phyloP scores from a whole-genome alignment of 2,888 invertebrate species.

The Lepidochitona cinerea region DNA sequence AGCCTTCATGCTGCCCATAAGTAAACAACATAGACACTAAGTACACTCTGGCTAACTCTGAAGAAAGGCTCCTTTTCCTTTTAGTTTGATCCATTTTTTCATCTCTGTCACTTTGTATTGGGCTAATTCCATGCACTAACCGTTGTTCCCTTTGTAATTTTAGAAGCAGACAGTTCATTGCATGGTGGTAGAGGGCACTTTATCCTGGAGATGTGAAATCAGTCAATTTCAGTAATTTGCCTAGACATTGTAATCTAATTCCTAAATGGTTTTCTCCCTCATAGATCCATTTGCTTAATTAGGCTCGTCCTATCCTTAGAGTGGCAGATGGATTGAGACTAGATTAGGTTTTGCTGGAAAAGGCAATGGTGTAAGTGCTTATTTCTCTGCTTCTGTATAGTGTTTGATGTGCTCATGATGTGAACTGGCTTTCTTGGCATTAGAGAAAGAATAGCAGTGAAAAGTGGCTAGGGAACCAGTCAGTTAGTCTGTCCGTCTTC shows the following conservation, averaged over 20 bases:
- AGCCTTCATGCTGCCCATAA: not conserved
- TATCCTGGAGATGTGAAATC: slow-evolving; percentile 7
- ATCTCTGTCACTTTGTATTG: slow-evolving; percentile 1
- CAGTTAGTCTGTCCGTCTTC: not conserved
- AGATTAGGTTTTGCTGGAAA: slow-evolving; percentile 7
- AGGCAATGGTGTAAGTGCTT: slow-evolving; percentile 8
- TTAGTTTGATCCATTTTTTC: not conserved
- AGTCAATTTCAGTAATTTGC: slow-evolving; percentile 9
- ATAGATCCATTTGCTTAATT: slow-evolving; percentile 8
- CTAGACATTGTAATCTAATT: slow-evolving; percentile 9
- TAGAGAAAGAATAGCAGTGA: no score
- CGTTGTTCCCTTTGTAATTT: slow-evolving; percentile 6
- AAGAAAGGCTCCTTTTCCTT: not conserved
- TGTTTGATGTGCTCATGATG: slow-evolving; percentile 1
- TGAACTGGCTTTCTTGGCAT: no score
- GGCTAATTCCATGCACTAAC: slow-evolving; percentile 2
- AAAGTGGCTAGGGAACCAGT: not conserved
- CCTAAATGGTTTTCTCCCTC: slow-evolving; percentile 9
- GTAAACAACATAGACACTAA: not conserved
- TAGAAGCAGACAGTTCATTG: slow-evolving; percentile 4
- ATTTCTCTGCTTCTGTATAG: not conserved
- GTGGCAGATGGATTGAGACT: slow-evolving; percentile 5
- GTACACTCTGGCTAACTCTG: not conserved
- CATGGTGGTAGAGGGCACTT: slow-evolving; percentile 6
- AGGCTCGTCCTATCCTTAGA: slow-evolving; percentile 6